These are phyloP conservation scores for Cheilosia vulpina DNA, from an alignment of 2,888 invertebrate species.

Conservation along the genomic window DNA sequence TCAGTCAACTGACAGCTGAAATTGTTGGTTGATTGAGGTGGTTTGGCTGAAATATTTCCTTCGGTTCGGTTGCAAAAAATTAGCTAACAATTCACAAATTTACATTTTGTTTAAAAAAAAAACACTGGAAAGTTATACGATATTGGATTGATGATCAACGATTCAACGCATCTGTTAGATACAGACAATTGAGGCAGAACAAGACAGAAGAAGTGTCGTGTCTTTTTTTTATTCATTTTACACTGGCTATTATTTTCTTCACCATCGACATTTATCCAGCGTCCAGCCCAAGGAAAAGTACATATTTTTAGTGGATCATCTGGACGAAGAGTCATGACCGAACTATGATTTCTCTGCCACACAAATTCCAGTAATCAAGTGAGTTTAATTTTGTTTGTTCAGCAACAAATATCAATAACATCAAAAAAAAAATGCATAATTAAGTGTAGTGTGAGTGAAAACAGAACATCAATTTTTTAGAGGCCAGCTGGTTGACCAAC, in stretches of 20 bases:
- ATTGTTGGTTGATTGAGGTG: slow-evolving; percentile 58
- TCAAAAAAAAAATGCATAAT: background rate
- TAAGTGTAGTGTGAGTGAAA: slow-evolving; percentile 16
- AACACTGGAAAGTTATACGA: background rate
- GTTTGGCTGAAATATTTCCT: slow-evolving; percentile 25
- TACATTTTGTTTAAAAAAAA: background rate
- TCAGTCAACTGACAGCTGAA: slow-evolving; percentile 70
- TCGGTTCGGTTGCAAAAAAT: slow-evolving; percentile 44
- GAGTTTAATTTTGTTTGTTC: slow-evolving; percentile 27
- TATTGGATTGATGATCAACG: slow-evolving; percentile 26
- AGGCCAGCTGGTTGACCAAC: slow-evolving; percentile 63
- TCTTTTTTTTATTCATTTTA: background rate
- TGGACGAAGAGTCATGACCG: slow-evolving; percentile 31
- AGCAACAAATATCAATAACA: background rate
- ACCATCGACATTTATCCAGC: slow-evolving; percentile 8
- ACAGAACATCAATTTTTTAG: slow-evolving; percentile 28
- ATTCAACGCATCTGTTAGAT: slow-evolving; percentile 49
- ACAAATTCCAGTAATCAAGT: slow-evolving; percentile 53
- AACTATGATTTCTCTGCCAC: slow-evolving; percentile 50
- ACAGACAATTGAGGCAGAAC: slow-evolving; percentile 28
- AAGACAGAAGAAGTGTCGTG: slow-evolving; percentile 23
- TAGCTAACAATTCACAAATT: slow-evolving; percentile 7
- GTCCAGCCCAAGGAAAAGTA: background rate
- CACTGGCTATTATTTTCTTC: slow-evolving; percentile 17
- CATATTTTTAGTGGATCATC: slow-evolving; percentile 9